Base-by-base conservation (phyloP, 2,113 vertebrate species). In the Pseudorasbora parva region DNA sequence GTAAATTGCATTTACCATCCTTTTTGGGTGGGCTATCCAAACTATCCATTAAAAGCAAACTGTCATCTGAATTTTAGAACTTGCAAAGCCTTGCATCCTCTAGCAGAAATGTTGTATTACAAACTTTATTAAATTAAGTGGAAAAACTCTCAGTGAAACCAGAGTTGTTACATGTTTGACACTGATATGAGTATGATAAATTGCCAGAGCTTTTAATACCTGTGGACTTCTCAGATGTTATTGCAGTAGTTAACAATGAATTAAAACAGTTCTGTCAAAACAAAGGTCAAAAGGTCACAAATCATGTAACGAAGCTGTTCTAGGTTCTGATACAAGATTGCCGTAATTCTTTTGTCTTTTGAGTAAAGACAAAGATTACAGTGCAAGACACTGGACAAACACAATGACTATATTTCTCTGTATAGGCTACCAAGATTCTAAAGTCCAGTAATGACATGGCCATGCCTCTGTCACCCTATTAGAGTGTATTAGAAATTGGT, bases 151-250 rank as follows among this genome's bases (percentile, higher is more conserved):
- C 51, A 0, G 51, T 54, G 51, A 54, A 54, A 54, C 51, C 9
- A 14, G 30, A 17, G n/a, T 30, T 33, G 17, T 56, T 33, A 56
- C 27, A 33, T 56, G 51, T 11, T 77, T 71, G 62, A 81, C 72
- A 1, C 43, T 71, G 78, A 81, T 62, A 72, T 11, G 41, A 84
- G 27, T 30, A 23, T 71, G 78, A 59, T 69, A 81, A 71, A 81
- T 62, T 54, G 64, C n/a, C 43, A 60, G 68, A 69, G 49, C 6
- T 78, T 60, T 60, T 17, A 62, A 27, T 59, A 43, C 37, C 12
- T 7, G n/a, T 47, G 73, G 37, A 8, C 45, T 71, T 60, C 47
- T 72, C 80, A 51, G 37, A 71, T 23, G 64, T 54, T 82, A 23
- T 41, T 12, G 47, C 47, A n/a, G 69, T 59, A 78, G 54, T 14